phyloP scores from a whole-genome alignment of 2,888 invertebrate species.

The Morpho achilles region DNA sequence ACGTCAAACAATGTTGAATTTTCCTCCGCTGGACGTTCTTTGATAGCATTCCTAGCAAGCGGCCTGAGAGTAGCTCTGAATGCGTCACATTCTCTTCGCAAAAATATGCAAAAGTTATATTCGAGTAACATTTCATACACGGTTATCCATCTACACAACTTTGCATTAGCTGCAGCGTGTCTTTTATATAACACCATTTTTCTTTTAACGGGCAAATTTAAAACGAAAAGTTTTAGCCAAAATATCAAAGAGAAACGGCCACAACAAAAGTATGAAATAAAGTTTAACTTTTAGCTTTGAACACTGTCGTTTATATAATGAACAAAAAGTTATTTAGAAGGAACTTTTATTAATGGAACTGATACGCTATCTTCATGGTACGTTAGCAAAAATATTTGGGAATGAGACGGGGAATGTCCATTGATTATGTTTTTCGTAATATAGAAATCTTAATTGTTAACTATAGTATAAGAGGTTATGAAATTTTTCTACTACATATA shows the following conservation, averaged over 20 bases:
- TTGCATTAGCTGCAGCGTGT: conserved; percentile 20
- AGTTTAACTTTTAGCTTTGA: neutral
- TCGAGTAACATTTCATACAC: conserved; percentile 37
- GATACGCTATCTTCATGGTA: too few species aligned
- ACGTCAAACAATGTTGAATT: conserved; percentile 35
- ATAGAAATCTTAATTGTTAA: too few species aligned
- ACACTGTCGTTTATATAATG: too few species aligned
- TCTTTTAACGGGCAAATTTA: neutral
- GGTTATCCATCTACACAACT: conserved; percentile 26
- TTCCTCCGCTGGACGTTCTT: conserved; percentile 41
- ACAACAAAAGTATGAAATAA: neutral
- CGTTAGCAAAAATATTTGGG: too few species aligned
- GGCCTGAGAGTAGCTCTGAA: conserved; percentile 41
- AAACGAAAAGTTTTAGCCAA: conserved; percentile 18
- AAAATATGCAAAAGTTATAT: conserved; percentile 52
- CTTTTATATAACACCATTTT: conserved; percentile 4
- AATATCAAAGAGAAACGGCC: conserved; percentile 5
- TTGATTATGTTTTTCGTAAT: too few species aligned
- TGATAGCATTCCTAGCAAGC: conserved; percentile 56
- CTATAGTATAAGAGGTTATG: too few species aligned
- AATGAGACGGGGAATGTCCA: too few species aligned
- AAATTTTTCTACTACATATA: too few species aligned
- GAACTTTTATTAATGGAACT: too few species aligned
- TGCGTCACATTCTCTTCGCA: conserved; percentile 48
- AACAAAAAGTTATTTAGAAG: too few species aligned